phyloP scores from a whole-genome alignment of 2,113 vertebrate genomes.

The Garra rufa region DNA sequence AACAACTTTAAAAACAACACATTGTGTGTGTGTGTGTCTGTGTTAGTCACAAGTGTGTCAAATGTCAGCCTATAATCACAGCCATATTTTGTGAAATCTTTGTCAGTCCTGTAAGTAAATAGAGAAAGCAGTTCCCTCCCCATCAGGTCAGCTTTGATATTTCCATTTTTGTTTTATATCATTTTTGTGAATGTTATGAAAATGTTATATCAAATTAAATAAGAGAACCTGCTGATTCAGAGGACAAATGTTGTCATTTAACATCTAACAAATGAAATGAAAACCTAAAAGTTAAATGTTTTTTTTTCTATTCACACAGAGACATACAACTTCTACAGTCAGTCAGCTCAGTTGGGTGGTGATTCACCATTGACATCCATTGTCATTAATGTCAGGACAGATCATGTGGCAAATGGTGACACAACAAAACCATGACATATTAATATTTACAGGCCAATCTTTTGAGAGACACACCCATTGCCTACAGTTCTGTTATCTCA shows the following conservation, averaged over 20 bases:
- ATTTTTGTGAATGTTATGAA: neutral
- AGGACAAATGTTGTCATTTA: neutral
- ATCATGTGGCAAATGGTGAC: constrained; percentile 10
- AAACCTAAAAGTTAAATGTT: neutral
- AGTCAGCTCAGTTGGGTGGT: neutral
- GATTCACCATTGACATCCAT: neutral
- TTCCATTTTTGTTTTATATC: too few species aligned
- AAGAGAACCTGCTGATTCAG: neutral
- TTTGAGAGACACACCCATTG: constrained; percentile 6
- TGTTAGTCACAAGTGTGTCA: neutral
- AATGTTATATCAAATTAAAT: too few species aligned
- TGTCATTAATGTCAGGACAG: constrained; percentile 4
- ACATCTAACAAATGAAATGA: neutral
- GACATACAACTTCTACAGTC: neutral
- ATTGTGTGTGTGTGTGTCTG: too few species aligned
- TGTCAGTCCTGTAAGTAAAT: too few species aligned
- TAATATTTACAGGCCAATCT: neutral
- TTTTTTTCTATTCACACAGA: neutral
- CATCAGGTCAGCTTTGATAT: too few species aligned
- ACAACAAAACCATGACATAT: constrained; percentile 21
- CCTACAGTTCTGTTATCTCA: neutral
- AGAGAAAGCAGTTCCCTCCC: too few species aligned
- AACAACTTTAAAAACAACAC: too few species aligned
- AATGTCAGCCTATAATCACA: neutral
- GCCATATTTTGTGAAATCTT: too few species aligned